Evolutionary conservation across 2,888 invertebrate genomes (phyloP).

Genomic region (Chymomyza procnemis): DNA sequence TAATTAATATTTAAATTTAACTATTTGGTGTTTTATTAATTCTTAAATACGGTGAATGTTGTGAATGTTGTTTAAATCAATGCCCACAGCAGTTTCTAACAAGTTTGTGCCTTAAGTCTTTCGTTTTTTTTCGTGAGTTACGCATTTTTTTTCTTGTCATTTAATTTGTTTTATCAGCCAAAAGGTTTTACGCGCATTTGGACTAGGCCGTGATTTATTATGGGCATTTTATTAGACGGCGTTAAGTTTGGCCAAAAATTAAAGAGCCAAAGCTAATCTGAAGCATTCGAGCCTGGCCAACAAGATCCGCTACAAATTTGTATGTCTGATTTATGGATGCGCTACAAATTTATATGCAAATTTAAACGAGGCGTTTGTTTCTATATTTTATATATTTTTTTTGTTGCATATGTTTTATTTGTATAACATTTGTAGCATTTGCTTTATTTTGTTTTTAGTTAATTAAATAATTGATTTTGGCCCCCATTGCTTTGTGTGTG

Average conservation of each 20-base stretch:
- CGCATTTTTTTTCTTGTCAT: neutral
- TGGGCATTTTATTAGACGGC: conserved; percentile 52
- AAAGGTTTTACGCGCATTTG: conserved; percentile 10
- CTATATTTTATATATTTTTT: conserved; percentile 1
- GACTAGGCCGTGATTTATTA: conserved; percentile 26
- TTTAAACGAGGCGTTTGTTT: conserved; percentile 8
- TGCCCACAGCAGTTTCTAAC: conserved; percentile 23
- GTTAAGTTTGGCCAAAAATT: conserved; percentile 23
- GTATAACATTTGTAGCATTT: no score
- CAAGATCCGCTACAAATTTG: neutral
- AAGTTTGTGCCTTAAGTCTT: conserved; percentile 54
- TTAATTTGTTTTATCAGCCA: neutral
- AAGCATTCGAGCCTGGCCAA: neutral
- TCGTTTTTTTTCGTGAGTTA: conserved; percentile 14
- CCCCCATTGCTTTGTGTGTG: conserved; percentile 40
- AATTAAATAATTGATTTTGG: conserved; percentile 55
- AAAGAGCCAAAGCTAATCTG: neutral
- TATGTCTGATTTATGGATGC: conserved; percentile 45
- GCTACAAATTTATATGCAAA: conserved; percentile 56
- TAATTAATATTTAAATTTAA: conserved; percentile 23
- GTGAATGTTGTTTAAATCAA: conserved; percentile 21
- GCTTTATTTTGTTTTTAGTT: conserved; percentile 43
- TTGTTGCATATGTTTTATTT: conserved; percentile 17
- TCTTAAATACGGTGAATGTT: conserved; percentile 27
- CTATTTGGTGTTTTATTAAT: conserved; percentile 44